Evolutionary conservation across 2,797 vertebrate species (phyloP).

Genomic region (Scolopax bukidnonensis): DNA sequence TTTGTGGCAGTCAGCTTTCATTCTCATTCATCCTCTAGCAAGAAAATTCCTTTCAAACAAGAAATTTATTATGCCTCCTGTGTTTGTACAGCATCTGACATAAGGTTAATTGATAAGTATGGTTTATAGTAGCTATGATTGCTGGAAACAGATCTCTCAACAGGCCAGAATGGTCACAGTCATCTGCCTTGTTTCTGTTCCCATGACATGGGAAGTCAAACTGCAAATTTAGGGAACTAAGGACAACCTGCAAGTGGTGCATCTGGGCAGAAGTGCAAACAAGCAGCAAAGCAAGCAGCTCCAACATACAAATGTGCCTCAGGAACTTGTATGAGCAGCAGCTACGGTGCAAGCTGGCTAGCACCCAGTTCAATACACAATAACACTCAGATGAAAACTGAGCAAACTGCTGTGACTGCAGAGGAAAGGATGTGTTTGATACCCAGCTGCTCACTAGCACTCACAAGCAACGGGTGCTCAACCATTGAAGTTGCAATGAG

Average conservation of each 20-base stretch:
- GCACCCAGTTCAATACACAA: rapidly evolving
- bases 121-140: not conserved
- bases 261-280: not conserved
- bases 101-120: not conserved
- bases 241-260: not conserved
- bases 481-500: not conserved
- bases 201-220: not conserved
- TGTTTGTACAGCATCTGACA: not conserved
- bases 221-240: not conserved
- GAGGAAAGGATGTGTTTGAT: not conserved
- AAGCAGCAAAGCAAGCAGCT: not conserved
- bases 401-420: not conserved
- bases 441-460: not conserved
- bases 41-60: not conserved
- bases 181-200: not conserved
- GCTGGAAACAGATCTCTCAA: not conserved
- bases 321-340: not conserved
- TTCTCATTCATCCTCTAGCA: not conserved
- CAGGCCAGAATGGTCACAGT: rapidly evolving
- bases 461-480: not conserved
- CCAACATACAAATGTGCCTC: rapidly evolving
- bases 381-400: not conserved
- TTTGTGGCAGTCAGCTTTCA: not conserved
- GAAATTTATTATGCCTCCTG: not conserved
- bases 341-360: not conserved